Conservation (phyloP, 2,797 vertebrate genomes). For the Tangara arthus region DNA sequence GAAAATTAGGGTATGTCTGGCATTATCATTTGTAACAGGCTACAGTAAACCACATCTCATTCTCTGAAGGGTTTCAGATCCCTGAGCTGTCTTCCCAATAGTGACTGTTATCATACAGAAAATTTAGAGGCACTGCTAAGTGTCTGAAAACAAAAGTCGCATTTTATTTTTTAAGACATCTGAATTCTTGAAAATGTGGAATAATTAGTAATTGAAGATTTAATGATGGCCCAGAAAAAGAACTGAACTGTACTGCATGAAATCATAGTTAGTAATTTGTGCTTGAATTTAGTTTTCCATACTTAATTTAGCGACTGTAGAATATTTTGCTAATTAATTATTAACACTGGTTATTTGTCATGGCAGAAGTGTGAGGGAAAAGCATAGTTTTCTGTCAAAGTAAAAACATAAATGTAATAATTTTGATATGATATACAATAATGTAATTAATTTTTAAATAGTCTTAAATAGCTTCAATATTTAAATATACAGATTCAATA, state of each 20-base stretch:
- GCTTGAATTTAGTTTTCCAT: neutral
- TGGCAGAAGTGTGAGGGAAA: slow-evolving; percentile 13
- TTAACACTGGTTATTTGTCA: slow-evolving; percentile 50
- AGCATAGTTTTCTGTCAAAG: slow-evolving; percentile 29
- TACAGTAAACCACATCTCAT: neutral
- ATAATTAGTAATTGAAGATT: slow-evolving; percentile 54
- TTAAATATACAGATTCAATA: neutral
- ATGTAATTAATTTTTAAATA: slow-evolving; percentile 35
- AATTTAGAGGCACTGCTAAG: neutral
- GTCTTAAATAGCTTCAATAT: slow-evolving; percentile 3
- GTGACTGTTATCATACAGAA: slow-evolving; percentile 37
- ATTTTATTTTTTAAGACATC: slow-evolving; percentile 48
- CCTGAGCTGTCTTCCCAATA: neutral
- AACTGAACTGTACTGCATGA: slow-evolving; percentile 38
- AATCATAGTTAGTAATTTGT: slow-evolving; percentile 59
- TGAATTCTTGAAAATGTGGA: slow-evolving; percentile 43
- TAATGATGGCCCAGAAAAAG: slow-evolving; percentile 55
- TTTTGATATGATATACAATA: slow-evolving; percentile 14
- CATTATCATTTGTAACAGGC: neutral
- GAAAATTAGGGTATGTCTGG: neutral
- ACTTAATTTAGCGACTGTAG: slow-evolving; percentile 51
- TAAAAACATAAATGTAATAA: neutral
- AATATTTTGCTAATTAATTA: slow-evolving; percentile 63
- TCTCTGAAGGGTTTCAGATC: slow-evolving; percentile 18
- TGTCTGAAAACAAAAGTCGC: slow-evolving; percentile 48